Percentiles rank a stretch among this genome's conserved stretches.
These are phyloP conservation scores for Dromius quadrimaculatus DNA, from an alignment of 2,888 invertebrate genomes.

Conservation along the genomic window DNA sequence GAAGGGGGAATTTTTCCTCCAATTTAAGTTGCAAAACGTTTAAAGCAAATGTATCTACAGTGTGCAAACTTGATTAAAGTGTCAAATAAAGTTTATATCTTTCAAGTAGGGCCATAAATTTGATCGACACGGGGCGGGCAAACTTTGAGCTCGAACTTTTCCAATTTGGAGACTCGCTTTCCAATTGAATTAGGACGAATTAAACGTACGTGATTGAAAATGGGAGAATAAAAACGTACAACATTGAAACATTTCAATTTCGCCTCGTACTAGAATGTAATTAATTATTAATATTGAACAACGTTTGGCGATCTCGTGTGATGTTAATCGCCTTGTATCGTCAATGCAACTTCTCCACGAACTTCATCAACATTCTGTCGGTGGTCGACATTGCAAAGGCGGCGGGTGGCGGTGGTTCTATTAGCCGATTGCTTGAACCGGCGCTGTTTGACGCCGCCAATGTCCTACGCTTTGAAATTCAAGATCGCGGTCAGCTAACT, in stretches of 20 bases:
- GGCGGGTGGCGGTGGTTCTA: neutral
- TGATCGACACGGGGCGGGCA: slow-evolving; percentile 44
- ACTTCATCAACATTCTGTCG: neutral
- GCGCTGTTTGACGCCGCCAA: slow-evolving; percentile 25
- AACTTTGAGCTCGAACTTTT: slow-evolving; percentile 48
- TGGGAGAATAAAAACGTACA: slow-evolving; percentile 37
- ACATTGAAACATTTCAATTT: too few species aligned
- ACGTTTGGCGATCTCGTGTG: too few species aligned
- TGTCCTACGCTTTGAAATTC: slow-evolving; percentile 24
- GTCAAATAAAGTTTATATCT: slow-evolving; percentile 52
- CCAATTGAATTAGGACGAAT: slow-evolving; percentile 51
- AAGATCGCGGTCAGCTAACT: slow-evolving; percentile 31
- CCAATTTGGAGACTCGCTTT: slow-evolving; percentile 47
- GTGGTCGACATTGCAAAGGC: neutral
- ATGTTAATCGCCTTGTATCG: too few species aligned
- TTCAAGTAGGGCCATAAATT: slow-evolving; percentile 45
- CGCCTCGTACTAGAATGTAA: too few species aligned
- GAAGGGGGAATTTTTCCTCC: slow-evolving; percentile 25
- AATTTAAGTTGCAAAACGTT: slow-evolving; percentile 52
- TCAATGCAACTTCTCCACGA: neutral
- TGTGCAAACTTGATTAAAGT: slow-evolving; percentile 51
- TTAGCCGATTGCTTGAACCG: neutral
- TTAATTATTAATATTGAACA: too few species aligned
- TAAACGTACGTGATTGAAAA: slow-evolving; percentile 47
- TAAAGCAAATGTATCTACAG: slow-evolving; percentile 48